These are phyloP conservation scores for Syndactyla subalaris DNA, from an alignment of 2,797 vertebrate species.

Conservation along the genomic window DNA sequence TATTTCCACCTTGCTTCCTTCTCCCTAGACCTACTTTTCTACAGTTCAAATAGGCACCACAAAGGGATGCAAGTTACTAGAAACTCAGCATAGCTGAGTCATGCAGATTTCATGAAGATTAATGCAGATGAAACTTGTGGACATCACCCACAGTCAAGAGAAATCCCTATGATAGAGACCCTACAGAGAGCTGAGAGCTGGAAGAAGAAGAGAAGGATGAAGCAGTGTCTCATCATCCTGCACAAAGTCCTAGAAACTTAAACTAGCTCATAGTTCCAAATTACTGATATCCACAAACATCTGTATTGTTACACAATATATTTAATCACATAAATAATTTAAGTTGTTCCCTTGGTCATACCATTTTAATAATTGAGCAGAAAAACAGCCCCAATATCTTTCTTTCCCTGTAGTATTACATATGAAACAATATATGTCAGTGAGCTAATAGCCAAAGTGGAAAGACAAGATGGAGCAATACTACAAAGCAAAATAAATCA, in stretches of 20 bases:
- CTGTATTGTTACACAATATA: not conserved
- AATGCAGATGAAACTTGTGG: not conserved
- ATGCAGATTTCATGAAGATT: not conserved
- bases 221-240: not conserved
- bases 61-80: not conserved
- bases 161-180: not conserved
- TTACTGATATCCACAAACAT: not conserved
- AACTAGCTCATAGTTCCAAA: not conserved
- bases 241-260: not conserved
- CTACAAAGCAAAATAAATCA: slow-evolving; percentile 36
- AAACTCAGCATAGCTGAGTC: not conserved
- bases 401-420: slow-evolving; percentile 1
- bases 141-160: not conserved
- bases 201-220: not conserved
- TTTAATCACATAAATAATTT: not conserved
- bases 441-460: not conserved
- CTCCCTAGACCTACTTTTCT: not conserved
- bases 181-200: not conserved
- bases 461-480: not conserved
- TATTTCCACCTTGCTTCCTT: not conserved
- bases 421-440: slow-evolving; percentile 13
- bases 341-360: not conserved
- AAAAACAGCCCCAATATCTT: not conserved
- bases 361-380: not conserved
- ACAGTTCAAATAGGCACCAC: not conserved